Conservation (phyloP, 2,113 vertebrate genomes). For the Trochalopteron elliotii region DNA sequence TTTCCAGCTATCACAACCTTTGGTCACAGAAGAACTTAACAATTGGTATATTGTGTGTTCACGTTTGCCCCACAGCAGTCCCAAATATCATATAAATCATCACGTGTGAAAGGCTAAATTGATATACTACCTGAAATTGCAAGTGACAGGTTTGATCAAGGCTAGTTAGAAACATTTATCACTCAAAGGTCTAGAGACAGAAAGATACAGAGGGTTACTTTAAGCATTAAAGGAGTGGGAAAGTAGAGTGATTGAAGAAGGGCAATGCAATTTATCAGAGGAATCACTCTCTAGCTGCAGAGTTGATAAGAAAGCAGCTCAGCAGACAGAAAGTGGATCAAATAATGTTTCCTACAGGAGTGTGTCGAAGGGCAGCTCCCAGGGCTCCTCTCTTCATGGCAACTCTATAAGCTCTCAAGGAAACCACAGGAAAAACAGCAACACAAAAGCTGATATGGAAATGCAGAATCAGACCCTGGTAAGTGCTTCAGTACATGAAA, state of each 20-base stretch:
- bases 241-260: conserved; percentile 72
- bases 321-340: conserved; percentile 80
- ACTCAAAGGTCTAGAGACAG: conserved; percentile 69
- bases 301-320: conserved; percentile 82
- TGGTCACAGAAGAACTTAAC: conserved; percentile 33
- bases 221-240: conserved; percentile 68
- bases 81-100: conserved; percentile 69
- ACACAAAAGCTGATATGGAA: conserved; percentile 80
- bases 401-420: conserved; percentile 79
- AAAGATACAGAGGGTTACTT: conserved; percentile 70
- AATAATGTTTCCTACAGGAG: conserved; percentile 83
- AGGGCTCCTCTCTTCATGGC: conserved; percentile 69
- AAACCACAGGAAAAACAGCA: conserved; percentile 82
- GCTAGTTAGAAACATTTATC: conserved; percentile 72
- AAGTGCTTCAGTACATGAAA: conserved; percentile 64
- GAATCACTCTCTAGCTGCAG: conserved; percentile 80
- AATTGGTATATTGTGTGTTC: conserved; percentile 45
- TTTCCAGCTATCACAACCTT: conserved; percentile 33
- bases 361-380: conserved; percentile 80
- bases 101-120: conserved; percentile 65
- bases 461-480: conserved; percentile 80
- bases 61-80: conserved; percentile 42
- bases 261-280: conserved; percentile 80
- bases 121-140: conserved; percentile 73
- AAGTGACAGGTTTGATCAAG: conserved; percentile 78